Evolutionary conservation across 2,113 vertebrate genomes (phyloP).

Genomic region (Paralichthys olivaceus): DNA sequence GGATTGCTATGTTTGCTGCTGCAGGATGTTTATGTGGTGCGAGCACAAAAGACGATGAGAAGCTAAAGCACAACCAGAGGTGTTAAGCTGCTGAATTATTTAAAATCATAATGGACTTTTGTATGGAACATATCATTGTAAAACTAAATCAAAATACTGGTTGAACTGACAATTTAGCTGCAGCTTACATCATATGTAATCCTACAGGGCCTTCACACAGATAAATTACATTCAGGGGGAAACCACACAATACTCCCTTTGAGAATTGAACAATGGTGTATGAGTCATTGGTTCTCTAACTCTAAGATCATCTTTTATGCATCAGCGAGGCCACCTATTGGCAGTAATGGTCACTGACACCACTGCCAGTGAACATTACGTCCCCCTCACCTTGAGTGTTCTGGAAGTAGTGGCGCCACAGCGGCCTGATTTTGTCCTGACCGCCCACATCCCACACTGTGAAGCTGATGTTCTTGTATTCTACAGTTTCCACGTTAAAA

Average conservation of each 20-base stretch:
- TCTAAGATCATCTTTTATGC: conserved; percentile 37
- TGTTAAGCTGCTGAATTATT: neutral
- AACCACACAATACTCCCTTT: conserved; percentile 27
- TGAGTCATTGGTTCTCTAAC: conserved; percentile 41
- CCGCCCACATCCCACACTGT: conserved; percentile 99
- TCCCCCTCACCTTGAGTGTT: conserved; percentile 93
- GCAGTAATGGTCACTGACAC: conserved; percentile 25
- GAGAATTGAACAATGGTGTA: conserved; percentile 43
- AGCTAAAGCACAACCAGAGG: too few species aligned
- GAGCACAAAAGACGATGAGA: too few species aligned
- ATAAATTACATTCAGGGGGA: conserved; percentile 1
- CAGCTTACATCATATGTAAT: neutral
- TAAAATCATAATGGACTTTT: neutral
- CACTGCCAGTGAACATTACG: neutral
- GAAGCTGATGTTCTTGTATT: conserved; percentile 99
- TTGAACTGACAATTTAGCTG: neutral
- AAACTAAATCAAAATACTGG: neutral
- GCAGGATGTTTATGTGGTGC: too few species aligned
- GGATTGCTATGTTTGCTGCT: neutral
- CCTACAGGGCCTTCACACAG: neutral
- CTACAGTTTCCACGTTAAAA: conserved; percentile 98
- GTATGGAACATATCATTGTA: neutral
- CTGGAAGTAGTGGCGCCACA: conserved; percentile 99
- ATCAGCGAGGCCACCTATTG: conserved; percentile 42
- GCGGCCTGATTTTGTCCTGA: conserved; percentile 98